Evolutionary conservation across 1,140 invertebrate species (phyloP).

Genomic region (Heterodera carotae): DNA sequence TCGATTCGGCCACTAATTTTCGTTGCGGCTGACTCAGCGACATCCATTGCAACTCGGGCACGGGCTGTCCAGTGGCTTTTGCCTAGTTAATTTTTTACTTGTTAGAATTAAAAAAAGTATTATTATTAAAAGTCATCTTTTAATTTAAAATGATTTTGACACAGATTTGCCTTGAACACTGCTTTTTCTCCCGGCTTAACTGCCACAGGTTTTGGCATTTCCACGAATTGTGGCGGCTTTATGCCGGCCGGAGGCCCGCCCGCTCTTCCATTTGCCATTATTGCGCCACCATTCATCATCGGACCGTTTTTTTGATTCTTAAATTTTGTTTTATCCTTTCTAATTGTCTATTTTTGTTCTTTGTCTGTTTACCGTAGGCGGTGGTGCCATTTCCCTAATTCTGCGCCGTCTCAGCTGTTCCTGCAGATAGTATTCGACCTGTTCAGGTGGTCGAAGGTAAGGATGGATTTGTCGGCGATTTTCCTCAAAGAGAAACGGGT

Average conservation of each 20-base stretch:
- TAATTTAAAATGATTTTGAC: neutral
- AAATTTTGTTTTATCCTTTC: no score
- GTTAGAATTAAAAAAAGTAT: neutral
- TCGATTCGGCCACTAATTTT: slow-evolving; percentile 40
- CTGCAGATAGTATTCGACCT: slow-evolving; percentile 44
- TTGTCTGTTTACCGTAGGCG: slow-evolving; percentile 24
- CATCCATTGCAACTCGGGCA: slow-evolving; percentile 48
- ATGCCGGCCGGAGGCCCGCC: slow-evolving; percentile 12
- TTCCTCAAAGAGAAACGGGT: slow-evolving; percentile 26
- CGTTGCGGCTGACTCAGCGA: slow-evolving; percentile 36
- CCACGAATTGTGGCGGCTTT: slow-evolving; percentile 57
- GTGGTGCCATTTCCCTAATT: slow-evolving; percentile 32
- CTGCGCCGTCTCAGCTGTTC: slow-evolving; percentile 37
- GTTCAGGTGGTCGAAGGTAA: slow-evolving; percentile 39
- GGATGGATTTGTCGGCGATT: slow-evolving; percentile 39
- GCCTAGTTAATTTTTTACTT: slow-evolving; percentile 41
- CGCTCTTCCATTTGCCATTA: slow-evolving; percentile 14
- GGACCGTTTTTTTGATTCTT: slow-evolving; percentile 28
- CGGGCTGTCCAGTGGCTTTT: slow-evolving; percentile 50
- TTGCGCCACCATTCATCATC: slow-evolving; percentile 28
- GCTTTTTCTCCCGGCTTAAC: slow-evolving; percentile 59
- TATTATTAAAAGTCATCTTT: neutral
- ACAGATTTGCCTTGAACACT: slow-evolving; percentile 24
- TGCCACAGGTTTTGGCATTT: slow-evolving; percentile 49
- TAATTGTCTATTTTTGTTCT: no score